phyloP scores from a whole-genome alignment of 92 coral and sea anemone species.

The Hydrozoanthus gracilis region DNA sequence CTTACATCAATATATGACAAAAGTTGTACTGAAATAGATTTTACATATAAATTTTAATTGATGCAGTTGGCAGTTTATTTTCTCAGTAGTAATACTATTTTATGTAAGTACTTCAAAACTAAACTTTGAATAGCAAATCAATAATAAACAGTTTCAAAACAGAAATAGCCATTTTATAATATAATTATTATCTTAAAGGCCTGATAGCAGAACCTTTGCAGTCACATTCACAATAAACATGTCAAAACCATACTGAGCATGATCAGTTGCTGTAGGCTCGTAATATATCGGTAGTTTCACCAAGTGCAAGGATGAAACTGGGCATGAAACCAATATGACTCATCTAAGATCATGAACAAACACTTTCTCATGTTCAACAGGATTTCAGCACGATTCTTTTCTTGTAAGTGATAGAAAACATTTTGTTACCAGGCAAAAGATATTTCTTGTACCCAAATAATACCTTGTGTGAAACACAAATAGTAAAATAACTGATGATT shows the following conservation, averaged over 20 bases:
- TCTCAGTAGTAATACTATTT: neutral
- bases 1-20: conserved; percentile 6
- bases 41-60: neutral
- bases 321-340: conserved; percentile 3
- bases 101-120: conserved; percentile 2
- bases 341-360: conserved; percentile 3
- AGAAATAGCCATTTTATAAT: conserved; percentile 5
- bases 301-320: conserved; percentile 3
- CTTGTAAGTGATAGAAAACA: conserved; percentile 3
- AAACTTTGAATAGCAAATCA: conserved; percentile 1
- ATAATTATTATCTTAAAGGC: conserved; percentile 5
- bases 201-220: conserved; percentile 9
- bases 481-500: conserved; percentile 5
- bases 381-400: conserved; percentile 6
- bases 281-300: conserved; percentile 6
- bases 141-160: conserved; percentile 5
- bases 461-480: conserved; percentile 3
- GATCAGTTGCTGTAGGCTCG: conserved; percentile 10
- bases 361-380: conserved; percentile 3
- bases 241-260: conserved; percentile 3
- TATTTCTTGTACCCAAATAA: conserved; percentile 6
- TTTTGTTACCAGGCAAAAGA: neutral
- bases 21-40: neutral
- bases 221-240: neutral
- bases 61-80: neutral